Evolutionary conservation across 2,888 invertebrate genomes (phyloP).

Genomic region (Drosophila anceps): DNA sequence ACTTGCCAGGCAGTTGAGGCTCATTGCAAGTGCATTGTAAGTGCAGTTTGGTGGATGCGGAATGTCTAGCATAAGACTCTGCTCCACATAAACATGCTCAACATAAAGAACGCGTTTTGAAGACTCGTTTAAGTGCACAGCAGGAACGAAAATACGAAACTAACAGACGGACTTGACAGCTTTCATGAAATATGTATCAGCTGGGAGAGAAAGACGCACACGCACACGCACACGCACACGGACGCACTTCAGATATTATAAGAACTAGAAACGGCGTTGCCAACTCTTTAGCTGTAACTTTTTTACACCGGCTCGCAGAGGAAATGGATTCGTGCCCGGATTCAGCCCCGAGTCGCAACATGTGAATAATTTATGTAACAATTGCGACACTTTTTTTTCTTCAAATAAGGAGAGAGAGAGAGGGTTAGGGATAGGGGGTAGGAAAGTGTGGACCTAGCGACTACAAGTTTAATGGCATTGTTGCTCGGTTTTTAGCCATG

Average conservation of each 20-base stretch:
- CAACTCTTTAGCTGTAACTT: constrained; percentile 69
- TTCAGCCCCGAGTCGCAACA: constrained; percentile 40
- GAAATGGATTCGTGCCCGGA: constrained; percentile 34
- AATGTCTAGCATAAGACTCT: neutral
- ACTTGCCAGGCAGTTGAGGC: neutral
- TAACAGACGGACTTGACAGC: constrained; percentile 76
- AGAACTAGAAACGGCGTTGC: constrained; percentile 18
- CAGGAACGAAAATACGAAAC: constrained; percentile 50
- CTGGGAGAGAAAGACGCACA: constrained; percentile 9
- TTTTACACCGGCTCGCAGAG: constrained; percentile 40
- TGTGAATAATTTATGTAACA: constrained; percentile 80
- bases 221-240: neutral
- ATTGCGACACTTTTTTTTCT: constrained; percentile 77
- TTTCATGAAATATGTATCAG: constrained; percentile 68
- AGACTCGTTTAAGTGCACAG: constrained; percentile 20
- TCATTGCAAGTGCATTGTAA: neutral
- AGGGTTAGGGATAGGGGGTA: neutral
- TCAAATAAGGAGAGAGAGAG: neutral
- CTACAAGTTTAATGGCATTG: constrained; percentile 79
- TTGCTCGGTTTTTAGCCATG: constrained; percentile 61
- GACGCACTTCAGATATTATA: constrained; percentile 33
- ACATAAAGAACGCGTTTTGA: constrained; percentile 18
- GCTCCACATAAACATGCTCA: constrained; percentile 5
- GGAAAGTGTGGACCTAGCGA: constrained; percentile 4
- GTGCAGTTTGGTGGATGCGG: neutral